Base-by-base conservation (phyloP, 2,797 vertebrate genomes). In the Mormyrus hasselquistii region DNA sequence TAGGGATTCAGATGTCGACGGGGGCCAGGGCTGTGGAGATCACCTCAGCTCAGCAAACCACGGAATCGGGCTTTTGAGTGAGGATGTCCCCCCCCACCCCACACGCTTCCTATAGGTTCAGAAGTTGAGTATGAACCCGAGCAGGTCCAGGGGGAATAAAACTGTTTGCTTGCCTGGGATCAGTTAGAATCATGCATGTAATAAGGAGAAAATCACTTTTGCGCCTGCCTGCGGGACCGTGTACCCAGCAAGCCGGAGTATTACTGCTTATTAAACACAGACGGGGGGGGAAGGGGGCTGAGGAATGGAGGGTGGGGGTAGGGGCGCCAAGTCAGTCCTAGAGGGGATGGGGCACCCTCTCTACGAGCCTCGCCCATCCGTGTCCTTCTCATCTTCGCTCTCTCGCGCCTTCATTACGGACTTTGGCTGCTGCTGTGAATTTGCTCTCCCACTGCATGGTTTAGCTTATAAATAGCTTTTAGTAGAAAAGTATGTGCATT, bases 231-330 rank as follows among this genome's bases (percentile, higher is more conserved):
- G 93, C 96, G 96, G 96, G 96, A 97, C 97, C 96, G 95, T 93
- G 94, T 94, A 95, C 94, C 95, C 96, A 94, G 95, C 95, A 96
- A 96, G 94, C 94, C 95, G 94, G 94, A 93, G 93, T 92, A 96
- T 95, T 96, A 96, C 96, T 96, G 95, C 94, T 97, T 96, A 96
- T 97, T 97, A 96, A 97, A 97, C 94, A 95, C 96, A 96, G 92
- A 93, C 90, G 41, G 55, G 19, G n/a, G 47, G 10, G 55, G 55
- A 59, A 59, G 16, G 41, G 41, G 47, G n/a, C 29, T 41, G 38
- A 49, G 34, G 47, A 50, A 53, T 41, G 19, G 55, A 29, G 55
- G 34, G 69, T 59, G 38, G 87, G 87, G n/a, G 41, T 19, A 49
- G n/a, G 10, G 22, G 4, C 2, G 9, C 44, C 8, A 4, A 3